Evolutionary conservation across 2,113 vertebrate genomes (phyloP), one percentile per base, ranked within the genome.

Genomic region (Rattus rattus): DNA sequence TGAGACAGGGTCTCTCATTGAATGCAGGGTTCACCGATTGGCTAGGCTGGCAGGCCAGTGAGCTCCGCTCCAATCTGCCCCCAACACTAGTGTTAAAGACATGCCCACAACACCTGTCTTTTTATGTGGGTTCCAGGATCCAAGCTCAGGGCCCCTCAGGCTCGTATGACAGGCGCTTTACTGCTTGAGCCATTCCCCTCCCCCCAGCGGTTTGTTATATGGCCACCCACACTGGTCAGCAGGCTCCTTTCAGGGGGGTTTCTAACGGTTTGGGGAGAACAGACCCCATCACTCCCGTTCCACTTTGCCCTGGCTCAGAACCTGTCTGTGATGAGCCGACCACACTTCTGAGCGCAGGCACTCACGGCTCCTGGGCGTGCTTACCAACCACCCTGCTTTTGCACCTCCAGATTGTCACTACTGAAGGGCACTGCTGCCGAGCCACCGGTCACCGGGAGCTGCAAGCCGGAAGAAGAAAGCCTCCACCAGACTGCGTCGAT

Each of bases 371-470:
- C 30, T 49, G 7, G 47, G 24, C 4, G 16, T 17, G 0, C 17
- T 91, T 12, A 96, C 43, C 33, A 0, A 10, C n/a, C 8, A 0
- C 36, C 52, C 33, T 39, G 0, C 0, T 0, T n/a, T 70, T 73
- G 0, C 3, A 5, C 73, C 94, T 91, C 65, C 1, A 98, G 98
- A 97, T 10, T 97, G 97, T 49, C 88, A 96, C 36, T 95, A 97
- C 7, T 97, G 52, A 81, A 87, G 87, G 4, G 20, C 1, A 1
- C 89, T 36, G 16, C 91, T 3, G 76, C 19, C 8, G 24, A 0
- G 24, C 33, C 4, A 2, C 52, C 2, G 8, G 16, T 19, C 36
- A 65, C 30, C 5, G 20, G 33, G 67, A 36, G 28, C 39, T 47
- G 39, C 2, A 10, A 43, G 4, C 61, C 59, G 10, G 17, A 43